Conservation (phyloP, 30 jellyfish, hydroid and myxozoan species). For the Pelagia noctiluca region DNA sequence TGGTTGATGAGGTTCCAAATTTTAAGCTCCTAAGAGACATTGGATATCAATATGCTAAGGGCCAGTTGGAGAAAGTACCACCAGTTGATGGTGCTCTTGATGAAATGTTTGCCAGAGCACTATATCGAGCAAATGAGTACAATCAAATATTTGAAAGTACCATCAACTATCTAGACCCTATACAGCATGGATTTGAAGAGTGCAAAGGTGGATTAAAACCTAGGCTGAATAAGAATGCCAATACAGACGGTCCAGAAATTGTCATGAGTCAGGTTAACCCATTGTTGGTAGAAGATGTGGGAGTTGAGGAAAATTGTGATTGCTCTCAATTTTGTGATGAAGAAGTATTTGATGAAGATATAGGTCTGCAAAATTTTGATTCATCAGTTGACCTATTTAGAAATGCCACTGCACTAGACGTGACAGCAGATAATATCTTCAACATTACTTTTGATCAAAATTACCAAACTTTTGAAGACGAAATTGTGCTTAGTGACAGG, state of each 20-base stretch:
- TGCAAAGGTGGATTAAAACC: slow-evolving; percentile 28
- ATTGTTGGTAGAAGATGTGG: neutral
- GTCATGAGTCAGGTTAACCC: neutral
- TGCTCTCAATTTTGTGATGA: too few species aligned
- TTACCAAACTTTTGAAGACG: too few species aligned
- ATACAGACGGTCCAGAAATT: neutral
- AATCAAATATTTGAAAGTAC: slow-evolving; percentile 4
- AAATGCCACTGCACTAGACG: too few species aligned
- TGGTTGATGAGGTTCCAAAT: slow-evolving; percentile 6
- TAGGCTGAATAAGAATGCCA: neutral
- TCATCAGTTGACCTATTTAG: too few species aligned
- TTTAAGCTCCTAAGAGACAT: slow-evolving; percentile 43
- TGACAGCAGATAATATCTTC: too few species aligned
- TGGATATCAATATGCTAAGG: slow-evolving; percentile 42
- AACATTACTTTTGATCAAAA: too few species aligned
- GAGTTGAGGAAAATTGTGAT: too few species aligned
- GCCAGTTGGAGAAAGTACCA: slow-evolving; percentile 30
- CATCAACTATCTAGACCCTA: slow-evolving; percentile 10
- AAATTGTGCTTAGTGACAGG: too few species aligned
- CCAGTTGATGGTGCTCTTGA: slow-evolving; percentile 55
- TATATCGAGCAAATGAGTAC: neutral
- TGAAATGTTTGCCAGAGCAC: neutral
- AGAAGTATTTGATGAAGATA: too few species aligned
- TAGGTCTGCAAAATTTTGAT: too few species aligned
- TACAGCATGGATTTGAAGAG: slow-evolving; percentile 1